Percentiles rank a stretch among this genome's conserved stretches.
These are phyloP conservation scores for Anthoptus insignis DNA, from an alignment of 2,888 invertebrate genomes.

Conservation along the genomic window DNA sequence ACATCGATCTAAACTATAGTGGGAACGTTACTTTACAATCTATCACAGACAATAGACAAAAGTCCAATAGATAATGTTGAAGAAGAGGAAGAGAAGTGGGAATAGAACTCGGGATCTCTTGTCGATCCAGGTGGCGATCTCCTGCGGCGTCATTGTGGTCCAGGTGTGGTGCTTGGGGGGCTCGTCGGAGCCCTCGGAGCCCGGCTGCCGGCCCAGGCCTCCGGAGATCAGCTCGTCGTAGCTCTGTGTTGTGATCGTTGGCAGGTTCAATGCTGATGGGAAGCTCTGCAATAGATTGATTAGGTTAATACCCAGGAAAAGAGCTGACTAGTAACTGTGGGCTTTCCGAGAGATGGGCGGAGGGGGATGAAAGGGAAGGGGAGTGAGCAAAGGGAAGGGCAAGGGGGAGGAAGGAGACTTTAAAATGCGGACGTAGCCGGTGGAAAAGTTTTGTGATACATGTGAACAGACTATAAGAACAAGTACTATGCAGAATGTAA, in stretches of 20 bases:
- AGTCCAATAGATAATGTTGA: conserved; percentile 94
- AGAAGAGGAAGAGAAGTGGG: conserved; percentile 92
- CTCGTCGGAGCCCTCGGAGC: conserved; percentile 72
- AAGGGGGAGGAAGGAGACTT: no score
- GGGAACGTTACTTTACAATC: conserved; percentile 21
- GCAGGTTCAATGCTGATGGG: conserved; percentile 88
- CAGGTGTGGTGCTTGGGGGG: conserved; percentile 83
- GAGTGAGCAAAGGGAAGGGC: no score
- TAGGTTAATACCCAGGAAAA: background rate
- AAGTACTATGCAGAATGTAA: no score
- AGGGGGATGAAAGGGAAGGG: no score
- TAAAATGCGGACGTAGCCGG: no score
- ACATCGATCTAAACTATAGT: conserved; percentile 6
- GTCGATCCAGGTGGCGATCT: conserved; percentile 96
- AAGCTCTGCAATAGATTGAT: conserved; percentile 83
- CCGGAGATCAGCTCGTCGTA: conserved; percentile 86
- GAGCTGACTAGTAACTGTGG: no score
- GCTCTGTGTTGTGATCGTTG: conserved; percentile 90
- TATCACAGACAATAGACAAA: conserved; percentile 88
- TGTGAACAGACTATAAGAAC: no score
- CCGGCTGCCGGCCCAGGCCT: conserved; percentile 56
- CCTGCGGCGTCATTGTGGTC: conserved; percentile 96
- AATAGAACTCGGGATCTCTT: conserved; percentile 92
- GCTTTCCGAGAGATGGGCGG: no score
- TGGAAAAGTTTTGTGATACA: no score